Evolutionary conservation across 2,797 vertebrate species (phyloP).

Genomic region (Alcedo quadribrachys): DNA sequence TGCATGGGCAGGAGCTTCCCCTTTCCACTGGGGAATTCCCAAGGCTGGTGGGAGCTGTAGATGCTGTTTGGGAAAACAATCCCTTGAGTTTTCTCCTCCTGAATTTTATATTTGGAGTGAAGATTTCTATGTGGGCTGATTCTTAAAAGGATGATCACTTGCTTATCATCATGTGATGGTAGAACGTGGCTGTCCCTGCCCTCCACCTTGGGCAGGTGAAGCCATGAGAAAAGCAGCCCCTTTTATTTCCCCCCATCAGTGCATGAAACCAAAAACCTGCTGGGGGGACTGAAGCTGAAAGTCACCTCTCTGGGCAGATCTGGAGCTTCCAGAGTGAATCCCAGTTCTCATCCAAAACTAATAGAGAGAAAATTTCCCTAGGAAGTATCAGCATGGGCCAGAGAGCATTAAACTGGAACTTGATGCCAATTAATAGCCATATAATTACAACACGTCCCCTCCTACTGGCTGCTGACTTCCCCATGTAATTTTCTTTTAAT

Average conservation of each 20-base stretch:
- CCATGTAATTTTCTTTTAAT: conserved; percentile 31
- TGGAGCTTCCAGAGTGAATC: not conserved
- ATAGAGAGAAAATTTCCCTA: conserved; percentile 33
- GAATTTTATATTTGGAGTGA: not conserved
- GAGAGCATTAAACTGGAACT: conserved; percentile 26
- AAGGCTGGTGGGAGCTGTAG: not conserved
- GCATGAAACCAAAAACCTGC: not conserved
- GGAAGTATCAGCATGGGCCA: not conserved
- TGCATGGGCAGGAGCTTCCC: not conserved
- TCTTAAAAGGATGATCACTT: not conserved
- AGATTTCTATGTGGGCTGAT: not conserved
- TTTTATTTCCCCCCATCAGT: not conserved
- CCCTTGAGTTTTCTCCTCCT: not conserved
- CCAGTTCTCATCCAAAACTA: conserved; percentile 9
- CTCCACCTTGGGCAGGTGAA: not conserved
- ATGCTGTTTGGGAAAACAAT: not conserved
- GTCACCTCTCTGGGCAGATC: conserved; percentile 16
- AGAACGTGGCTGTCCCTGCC: not conserved
- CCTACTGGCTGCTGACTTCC: conserved; percentile 28
- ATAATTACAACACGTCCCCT: conserved; percentile 20
- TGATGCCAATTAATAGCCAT: not conserved
- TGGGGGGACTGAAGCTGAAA: not conserved
- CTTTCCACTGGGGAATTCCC: not conserved
- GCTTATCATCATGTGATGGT: not conserved
- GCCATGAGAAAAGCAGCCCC: not conserved